Evolutionary conservation across 2,888 invertebrate species (phyloP), one percentile per base, ranked within the genome.

Genomic region (Archips xylosteana): DNA sequence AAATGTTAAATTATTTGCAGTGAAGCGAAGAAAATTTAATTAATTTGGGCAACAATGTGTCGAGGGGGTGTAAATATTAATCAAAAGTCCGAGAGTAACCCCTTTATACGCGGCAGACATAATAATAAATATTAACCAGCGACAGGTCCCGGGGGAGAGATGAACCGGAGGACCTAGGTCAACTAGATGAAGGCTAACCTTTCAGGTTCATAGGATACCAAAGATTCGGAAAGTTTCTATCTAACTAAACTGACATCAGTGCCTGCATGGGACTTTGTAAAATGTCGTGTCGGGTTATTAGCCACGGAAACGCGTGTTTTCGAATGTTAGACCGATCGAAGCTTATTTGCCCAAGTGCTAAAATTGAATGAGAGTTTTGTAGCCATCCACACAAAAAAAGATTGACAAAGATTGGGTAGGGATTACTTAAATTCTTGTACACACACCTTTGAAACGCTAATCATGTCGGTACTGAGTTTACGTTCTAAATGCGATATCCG

Each of bases 101-200:
- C 57, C 63, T 73, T 64, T 47, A 68, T 57, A 69, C 64, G 54
- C 51, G 49, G 64, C 69, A 69, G 72, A 64, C 60, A 60, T 51
- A 73, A 73, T 67, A 68, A 72, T 73, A 69, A 69, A 69, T 65
- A 69, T 74, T 74, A 69, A 63, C 64, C 59, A 10, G 57, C n/a
- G 47, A 47, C 6, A 47, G 67, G 45, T 6, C 72, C 49, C 45
- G 6, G 8, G 68, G 68, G 57, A 8, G 34, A 61, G 15, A 23
- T 54, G 54, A 15, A 54, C 54, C 12, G 6, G 54, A 54, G 54
- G 23, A 13, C 72, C 54, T 45, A 45, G 62, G 54, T 47, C 57
- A 39, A 57, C 54, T 62, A 67, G 57, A 62, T 4, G 51, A 51
- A n/a, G 39, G n/a, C 49, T 49, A 49, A 49, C 49, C 13, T 12